These are phyloP conservation scores for Lethenteron reissneri DNA, from an alignment of 2,113 vertebrate species.

Conservation along the genomic window DNA sequence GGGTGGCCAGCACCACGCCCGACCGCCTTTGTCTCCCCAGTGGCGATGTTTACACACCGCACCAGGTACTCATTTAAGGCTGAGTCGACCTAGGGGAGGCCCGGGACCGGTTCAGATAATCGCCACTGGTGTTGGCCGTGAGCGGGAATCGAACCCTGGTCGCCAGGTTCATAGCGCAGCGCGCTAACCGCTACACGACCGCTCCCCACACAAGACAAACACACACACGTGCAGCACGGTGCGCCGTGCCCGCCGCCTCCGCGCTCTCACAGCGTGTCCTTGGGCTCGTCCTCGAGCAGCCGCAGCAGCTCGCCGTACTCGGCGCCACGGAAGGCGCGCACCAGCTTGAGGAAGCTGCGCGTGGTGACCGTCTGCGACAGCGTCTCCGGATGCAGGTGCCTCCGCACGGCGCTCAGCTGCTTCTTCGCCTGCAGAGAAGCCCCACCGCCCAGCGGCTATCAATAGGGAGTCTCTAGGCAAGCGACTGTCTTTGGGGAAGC, in stretches of 20 bases:
- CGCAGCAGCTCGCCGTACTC: conserved; percentile 57
- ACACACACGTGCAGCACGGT: not conserved
- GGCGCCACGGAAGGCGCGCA: conserved; percentile 51
- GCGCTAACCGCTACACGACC: not conserved
- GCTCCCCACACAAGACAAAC: not conserved
- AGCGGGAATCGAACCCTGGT: too few species aligned
- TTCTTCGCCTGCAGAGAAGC: conserved; percentile 35
- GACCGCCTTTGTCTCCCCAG: too few species aligned
- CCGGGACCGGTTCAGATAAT: too few species aligned
- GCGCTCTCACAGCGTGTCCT: conserved; percentile 48
- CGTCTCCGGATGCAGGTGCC: conserved; percentile 43
- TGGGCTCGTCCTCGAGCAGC: conserved; percentile 43
- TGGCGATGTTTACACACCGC: too few species aligned
- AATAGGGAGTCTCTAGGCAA: too few species aligned
- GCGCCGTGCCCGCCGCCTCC: not conserved
- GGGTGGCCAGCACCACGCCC: not conserved
- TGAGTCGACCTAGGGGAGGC: too few species aligned
- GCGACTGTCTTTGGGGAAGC: too few species aligned
- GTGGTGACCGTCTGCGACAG: conserved; percentile 46
- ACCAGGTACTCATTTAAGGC: too few species aligned
- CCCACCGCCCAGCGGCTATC: too few species aligned
- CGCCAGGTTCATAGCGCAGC: not conserved
- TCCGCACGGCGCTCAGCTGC: conserved; percentile 39
- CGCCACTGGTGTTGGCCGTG: not conserved
- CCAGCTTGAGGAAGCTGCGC: conserved; percentile 51